Conservation (phyloP, 2,797 vertebrate genomes). For the Sebastiscus tertius region DNA sequence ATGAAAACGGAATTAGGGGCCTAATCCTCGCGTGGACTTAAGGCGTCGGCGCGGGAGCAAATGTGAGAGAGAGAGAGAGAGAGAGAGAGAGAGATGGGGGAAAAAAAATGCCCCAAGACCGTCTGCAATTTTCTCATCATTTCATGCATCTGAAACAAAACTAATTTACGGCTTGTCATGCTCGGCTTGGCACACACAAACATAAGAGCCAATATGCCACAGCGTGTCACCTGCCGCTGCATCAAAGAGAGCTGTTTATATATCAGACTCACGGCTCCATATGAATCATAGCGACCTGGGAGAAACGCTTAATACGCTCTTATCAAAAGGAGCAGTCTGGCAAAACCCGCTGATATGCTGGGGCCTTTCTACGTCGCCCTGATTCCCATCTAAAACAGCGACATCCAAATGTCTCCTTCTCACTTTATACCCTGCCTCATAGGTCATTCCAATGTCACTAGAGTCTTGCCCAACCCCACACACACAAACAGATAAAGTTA, state of each 20-base stretch:
- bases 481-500: slow-evolving; percentile 58
- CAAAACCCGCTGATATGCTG: slow-evolving; percentile 46
- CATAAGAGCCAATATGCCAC: slow-evolving; percentile 68
- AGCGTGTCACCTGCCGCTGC: slow-evolving; percentile 68
- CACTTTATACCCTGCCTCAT: slow-evolving; percentile 35
- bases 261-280: slow-evolving; percentile 57
- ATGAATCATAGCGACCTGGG: slow-evolving; percentile 64
- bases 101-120: slow-evolving; percentile 45
- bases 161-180: slow-evolving; percentile 81
- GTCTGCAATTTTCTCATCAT: slow-evolving; percentile 78
- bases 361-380: slow-evolving; percentile 40
- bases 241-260: slow-evolving; percentile 77
- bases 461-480: slow-evolving; percentile 21
- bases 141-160: slow-evolving; percentile 84
- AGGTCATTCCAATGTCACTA: slow-evolving; percentile 74
- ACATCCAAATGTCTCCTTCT: slow-evolving; percentile 33
- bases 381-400: slow-evolving; percentile 55
- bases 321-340: slow-evolving; percentile 67
- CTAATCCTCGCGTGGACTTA: slow-evolving; percentile 71
- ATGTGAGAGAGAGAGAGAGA: slow-evolving; percentile 45
- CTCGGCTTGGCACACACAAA: slow-evolving; percentile 75
- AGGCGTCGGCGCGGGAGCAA: slow-evolving; percentile 52
- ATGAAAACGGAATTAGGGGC: slow-evolving; percentile 73
- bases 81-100: neutral
- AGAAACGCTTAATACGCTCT: slow-evolving; percentile 60